Percentiles rank a stretch among this genome's conserved stretches.
Conservation (phyloP, 2,797 vertebrate species). For the Pterois miles region DNA sequence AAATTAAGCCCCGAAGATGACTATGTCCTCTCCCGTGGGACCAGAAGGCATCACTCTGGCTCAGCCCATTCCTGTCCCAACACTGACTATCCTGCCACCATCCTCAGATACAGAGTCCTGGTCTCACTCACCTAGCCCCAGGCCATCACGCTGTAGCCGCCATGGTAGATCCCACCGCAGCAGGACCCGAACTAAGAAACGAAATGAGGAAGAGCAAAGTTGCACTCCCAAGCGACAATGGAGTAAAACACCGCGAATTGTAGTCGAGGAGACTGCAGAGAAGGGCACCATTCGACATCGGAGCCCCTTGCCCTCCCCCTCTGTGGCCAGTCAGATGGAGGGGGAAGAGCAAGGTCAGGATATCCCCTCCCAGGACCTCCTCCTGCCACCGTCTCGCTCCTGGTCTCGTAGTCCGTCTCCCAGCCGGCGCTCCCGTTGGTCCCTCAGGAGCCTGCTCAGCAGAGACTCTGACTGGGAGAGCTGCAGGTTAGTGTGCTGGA, state of each 20-base stretch:
- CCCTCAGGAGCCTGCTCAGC: conserved; percentile 81
- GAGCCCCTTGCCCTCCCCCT: conserved; percentile 53
- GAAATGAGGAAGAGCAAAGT: conserved; percentile 32
- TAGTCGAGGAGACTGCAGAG: conserved; percentile 11
- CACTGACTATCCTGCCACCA: conserved; percentile 78
- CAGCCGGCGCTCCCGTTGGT: conserved; percentile 80
- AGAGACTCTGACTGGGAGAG: conserved; percentile 83
- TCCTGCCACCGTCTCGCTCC: conserved; percentile 72
- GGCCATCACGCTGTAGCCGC: conserved; percentile 42
- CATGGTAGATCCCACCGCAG: conserved; percentile 52
- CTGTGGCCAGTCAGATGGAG: conserved; percentile 56
- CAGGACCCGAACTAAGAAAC: conserved; percentile 60
- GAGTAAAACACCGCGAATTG: conserved; percentile 21
- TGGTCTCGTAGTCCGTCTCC: conserved; percentile 83
- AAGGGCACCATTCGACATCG: not conserved
- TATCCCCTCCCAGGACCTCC: conserved; percentile 61
- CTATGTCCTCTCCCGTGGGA: conserved; percentile 62
- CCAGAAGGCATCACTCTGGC: conserved; percentile 48
- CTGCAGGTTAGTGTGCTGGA: conserved; percentile 83
- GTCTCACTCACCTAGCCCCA: conserved; percentile 83
- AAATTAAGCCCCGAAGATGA: conserved; percentile 47
- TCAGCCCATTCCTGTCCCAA: conserved; percentile 73
- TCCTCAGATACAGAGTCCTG: conserved; percentile 84
- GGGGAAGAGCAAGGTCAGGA: conserved; percentile 39
- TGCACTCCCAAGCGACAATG: conserved; percentile 18